Conservation (phyloP, 2,888 invertebrate species). For the Adelognathus sp. region DNA sequence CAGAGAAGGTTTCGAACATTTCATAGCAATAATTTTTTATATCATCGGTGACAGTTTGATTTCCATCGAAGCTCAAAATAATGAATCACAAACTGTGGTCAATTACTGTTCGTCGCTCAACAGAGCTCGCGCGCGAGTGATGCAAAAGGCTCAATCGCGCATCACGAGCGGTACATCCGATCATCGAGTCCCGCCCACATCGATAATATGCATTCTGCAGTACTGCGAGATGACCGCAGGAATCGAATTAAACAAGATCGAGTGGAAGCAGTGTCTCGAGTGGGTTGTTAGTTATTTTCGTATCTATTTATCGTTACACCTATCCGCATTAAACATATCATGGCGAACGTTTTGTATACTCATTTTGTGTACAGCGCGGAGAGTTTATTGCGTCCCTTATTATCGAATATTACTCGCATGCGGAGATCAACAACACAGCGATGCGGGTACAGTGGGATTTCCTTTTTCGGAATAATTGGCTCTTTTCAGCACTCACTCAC, state of each 20-base stretch:
- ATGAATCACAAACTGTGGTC: not conserved
- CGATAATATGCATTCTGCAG: conserved; percentile 8
- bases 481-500: conserved; percentile 54
- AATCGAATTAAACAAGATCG: conserved; percentile 42
- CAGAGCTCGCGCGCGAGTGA: not conserved
- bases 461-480: conserved; percentile 62
- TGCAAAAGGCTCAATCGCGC: not conserved
- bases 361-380: conserved; percentile 22
- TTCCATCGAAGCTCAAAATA: too few species aligned
- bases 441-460: conserved; percentile 16
- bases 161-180: conserved; percentile 35
- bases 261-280: conserved; percentile 22
- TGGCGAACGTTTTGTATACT: not conserved
- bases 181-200: conserved; percentile 31
- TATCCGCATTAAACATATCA: conserved; percentile 28
- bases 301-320: conserved; percentile 12
- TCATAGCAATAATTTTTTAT: too few species aligned
- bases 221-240: conserved; percentile 20
- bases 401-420: conserved; percentile 54
- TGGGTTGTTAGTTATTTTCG: conserved; percentile 33
- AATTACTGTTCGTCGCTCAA: conserved; percentile 7
- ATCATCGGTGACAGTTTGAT: too few species aligned
- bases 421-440: conserved; percentile 5
- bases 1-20: too few species aligned
- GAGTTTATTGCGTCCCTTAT: conserved; percentile 56